Conservation (phyloP, 2,888 invertebrate genomes). For the Drosophila monieri region DNA sequence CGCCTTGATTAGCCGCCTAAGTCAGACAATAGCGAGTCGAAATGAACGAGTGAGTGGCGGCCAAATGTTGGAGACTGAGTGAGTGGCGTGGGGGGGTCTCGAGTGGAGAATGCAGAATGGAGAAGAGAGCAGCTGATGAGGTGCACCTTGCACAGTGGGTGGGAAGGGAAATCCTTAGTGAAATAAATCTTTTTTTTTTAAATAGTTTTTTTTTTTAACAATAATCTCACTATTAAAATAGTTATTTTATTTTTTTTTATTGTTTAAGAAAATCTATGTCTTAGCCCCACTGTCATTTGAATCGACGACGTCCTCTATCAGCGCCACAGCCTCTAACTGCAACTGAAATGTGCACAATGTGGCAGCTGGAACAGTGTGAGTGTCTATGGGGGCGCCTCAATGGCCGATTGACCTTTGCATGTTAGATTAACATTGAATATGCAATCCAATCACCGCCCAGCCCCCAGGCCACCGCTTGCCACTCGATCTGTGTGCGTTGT, state of each 20-base stretch:
- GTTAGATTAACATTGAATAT: constrained; percentile 74
- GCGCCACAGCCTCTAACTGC: constrained; percentile 46
- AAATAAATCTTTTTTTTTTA: no score
- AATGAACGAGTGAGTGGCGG: constrained; percentile 54
- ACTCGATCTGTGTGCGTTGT: constrained; percentile 16
- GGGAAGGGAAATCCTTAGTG: no score
- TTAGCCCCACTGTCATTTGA: constrained; percentile 5
- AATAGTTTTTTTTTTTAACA: no score
- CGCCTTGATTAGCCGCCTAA: constrained; percentile 67
- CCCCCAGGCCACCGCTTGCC: neutral
- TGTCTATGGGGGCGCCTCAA: constrained; percentile 48
- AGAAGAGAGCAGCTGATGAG: neutral
- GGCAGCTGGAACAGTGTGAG: constrained; percentile 3
- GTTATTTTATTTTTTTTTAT: no score
- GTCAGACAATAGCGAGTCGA: constrained; percentile 71
- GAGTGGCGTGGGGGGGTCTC: constrained; percentile 14
- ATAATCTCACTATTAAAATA: no score
- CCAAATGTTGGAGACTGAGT: constrained; percentile 21
- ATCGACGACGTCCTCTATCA: constrained; percentile 28
- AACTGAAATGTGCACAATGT: constrained; percentile 26
- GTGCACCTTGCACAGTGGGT: constrained; percentile 30
- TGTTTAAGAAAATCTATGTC: neutral
- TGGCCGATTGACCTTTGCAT: constrained; percentile 79
- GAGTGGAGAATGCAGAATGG: neutral
- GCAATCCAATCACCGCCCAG: constrained; percentile 12